phyloP scores from a whole-genome alignment of 1,140 invertebrate species.

The Calephelis virginiensis region DNA sequence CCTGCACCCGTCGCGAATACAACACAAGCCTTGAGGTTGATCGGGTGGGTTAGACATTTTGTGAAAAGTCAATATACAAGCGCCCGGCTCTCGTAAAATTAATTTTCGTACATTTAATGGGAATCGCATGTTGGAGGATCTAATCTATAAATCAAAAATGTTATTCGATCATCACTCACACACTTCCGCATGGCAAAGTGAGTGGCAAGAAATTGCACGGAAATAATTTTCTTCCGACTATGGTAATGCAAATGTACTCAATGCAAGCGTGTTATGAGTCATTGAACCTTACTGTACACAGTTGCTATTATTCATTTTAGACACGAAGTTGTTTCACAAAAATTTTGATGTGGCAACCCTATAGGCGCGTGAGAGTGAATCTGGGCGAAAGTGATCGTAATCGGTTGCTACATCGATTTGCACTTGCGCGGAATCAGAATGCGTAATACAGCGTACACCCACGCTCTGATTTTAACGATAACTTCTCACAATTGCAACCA shows the following conservation, averaged over 20 bases:
- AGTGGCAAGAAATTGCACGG: conserved; percentile 50
- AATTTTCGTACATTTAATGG: no score
- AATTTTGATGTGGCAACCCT: background rate
- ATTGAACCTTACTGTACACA: conserved; percentile 34
- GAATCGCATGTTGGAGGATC: background rate
- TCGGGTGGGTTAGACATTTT: no score
- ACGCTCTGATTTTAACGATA: conserved; percentile 59
- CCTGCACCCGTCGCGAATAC: no score
- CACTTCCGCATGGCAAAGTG: conserved; percentile 39
- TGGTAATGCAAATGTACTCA: conserved; percentile 48
- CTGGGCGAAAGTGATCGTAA: conserved; percentile 61
- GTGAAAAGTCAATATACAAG: no score
- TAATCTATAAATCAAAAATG: background rate
- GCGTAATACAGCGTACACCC: conserved; percentile 53
- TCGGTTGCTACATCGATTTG: conserved; percentile 59
- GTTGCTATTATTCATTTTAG: conserved; percentile 9
- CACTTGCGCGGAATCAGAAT: conserved; percentile 55
- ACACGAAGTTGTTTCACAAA: conserved; percentile 14
- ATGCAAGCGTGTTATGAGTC: conserved; percentile 41
- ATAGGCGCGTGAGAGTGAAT: conserved; percentile 39
- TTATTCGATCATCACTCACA: conserved; percentile 28
- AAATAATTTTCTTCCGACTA: conserved; percentile 53
- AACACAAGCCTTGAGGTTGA: no score
- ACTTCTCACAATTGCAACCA: conserved; percentile 59
- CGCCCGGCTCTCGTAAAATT: no score